phyloP scores from a whole-genome alignment of 2,113 vertebrate genomes.

The Pangasianodon gigas region DNA sequence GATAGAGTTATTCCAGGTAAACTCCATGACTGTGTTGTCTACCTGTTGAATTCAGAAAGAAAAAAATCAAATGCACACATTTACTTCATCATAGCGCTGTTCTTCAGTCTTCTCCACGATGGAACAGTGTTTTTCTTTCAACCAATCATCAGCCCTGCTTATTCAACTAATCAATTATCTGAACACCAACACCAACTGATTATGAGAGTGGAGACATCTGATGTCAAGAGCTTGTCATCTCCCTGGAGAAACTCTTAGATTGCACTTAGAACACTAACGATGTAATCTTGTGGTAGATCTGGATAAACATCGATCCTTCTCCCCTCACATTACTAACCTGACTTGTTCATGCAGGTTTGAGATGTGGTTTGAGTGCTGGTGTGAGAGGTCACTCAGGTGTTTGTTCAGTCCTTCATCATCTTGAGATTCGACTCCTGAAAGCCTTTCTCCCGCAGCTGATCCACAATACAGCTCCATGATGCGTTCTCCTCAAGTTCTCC shows the following conservation, averaged over 20 bases:
- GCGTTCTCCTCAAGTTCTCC: not conserved
- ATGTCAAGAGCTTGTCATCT: not conserved
- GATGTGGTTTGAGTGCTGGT: too few species aligned
- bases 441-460: not conserved
- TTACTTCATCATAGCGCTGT: not conserved
- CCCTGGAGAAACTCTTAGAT: not conserved
- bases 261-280: not conserved
- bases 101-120: not conserved
- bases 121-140: not conserved
- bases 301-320: not conserved
- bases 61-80: not conserved
- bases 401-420: not conserved
- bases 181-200: not conserved
- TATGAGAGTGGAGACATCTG: not conserved
- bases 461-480: not conserved
- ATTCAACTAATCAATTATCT: not conserved
- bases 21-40: not conserved
- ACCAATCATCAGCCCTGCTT: not conserved
- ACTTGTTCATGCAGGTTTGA: not conserved
- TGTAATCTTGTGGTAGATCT: not conserved
- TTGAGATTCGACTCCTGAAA: not conserved
- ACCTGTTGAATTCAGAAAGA: not conserved
- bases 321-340: not conserved
- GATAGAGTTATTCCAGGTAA: not conserved
- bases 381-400: not conserved